Base-by-base conservation (phyloP, 2,113 vertebrate genomes). In the Grallaria varia region DNA sequence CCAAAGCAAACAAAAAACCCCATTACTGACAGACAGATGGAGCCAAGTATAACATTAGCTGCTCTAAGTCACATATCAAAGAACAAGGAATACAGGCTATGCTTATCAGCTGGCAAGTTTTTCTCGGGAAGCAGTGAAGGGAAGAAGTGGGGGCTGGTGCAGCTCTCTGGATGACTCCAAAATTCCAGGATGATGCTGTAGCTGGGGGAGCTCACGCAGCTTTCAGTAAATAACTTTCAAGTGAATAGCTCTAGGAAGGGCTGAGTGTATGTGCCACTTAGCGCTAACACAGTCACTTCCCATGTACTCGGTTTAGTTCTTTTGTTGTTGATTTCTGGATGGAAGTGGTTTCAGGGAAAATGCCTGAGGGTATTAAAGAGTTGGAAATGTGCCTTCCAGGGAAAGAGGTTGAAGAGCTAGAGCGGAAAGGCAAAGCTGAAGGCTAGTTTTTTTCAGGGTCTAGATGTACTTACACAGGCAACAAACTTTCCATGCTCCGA, bases 141-240 rank as follows among this genome's bases (percentile, higher is more conserved):
- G 89, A 90, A 90, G 76, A 67, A 95, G 62, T 47, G 27, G 89
- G 68, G 44, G 76, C 60, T 87, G 84, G 20, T 78, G 64, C 8
- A 13, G 55, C 63, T 87, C 69, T 15, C 37, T 93, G 77, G 87
- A 66, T 91, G 78, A 91, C 3, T 22, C n/a, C 85, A 79, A 14
- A 95, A 86, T 97, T 95, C 86, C 94, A 72, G 93, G 84, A 93
- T 85, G 83, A 55, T 93, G 89, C 64, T 94, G 88, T 95, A 80
- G 79, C 88, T 67, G 56, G 14, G 45, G 47, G 15, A 92, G 31
- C n/a, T 84, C 47, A 6, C 1, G 47, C 35, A 89, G 62, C 33
- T 95, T 95, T 87, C 18, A 23, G 96, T 95, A 96, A 95, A 81
- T 90, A 67, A 44, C 60, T 33, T 63, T 66, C 67, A 35, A 56